A percentile compares a stretch with the other conserved stretches of the same genome.
These are phyloP conservation scores for Etheostoma nigrum DNA, from an alignment of 2,797 vertebrate species.

Conservation along the genomic window DNA sequence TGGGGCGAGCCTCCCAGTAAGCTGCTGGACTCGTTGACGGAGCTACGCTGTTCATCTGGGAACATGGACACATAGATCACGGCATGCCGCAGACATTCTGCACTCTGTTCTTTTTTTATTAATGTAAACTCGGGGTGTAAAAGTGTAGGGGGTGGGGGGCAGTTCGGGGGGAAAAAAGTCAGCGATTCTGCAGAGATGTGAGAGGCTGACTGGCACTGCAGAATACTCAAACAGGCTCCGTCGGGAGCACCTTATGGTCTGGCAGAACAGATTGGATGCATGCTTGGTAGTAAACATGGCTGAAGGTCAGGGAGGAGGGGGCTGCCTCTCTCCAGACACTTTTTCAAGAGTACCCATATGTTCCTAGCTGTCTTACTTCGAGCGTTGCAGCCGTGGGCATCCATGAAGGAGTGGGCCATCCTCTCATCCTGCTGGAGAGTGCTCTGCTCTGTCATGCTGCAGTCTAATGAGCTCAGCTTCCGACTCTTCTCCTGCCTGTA, in stretches of 20 bases:
- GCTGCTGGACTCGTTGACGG: slow-evolving; percentile 94
- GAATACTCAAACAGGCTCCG: slow-evolving; percentile 61
- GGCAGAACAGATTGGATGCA: slow-evolving; percentile 54
- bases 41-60: slow-evolving; percentile 91
- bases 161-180: slow-evolving; percentile 28
- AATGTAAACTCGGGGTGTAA: slow-evolving; percentile 34
- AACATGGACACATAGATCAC: slow-evolving; percentile 17
- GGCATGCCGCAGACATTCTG: slow-evolving; percentile 1
- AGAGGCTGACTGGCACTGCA: slow-evolving; percentile 36
- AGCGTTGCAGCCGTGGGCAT: slow-evolving; percentile 86
- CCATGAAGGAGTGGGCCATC: slow-evolving; percentile 92
- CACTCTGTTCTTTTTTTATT: slow-evolving; percentile 18
- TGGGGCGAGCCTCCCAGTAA: slow-evolving; percentile 91
- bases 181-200: slow-evolving; percentile 27
- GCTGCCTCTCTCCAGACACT: slow-evolving; percentile 45
- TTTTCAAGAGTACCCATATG: slow-evolving; percentile 59
- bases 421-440: slow-evolving; percentile 93
- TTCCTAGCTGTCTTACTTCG: slow-evolving; percentile 85
- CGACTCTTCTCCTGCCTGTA: slow-evolving; percentile 93
- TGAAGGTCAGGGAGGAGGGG: slow-evolving; percentile 58
- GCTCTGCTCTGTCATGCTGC: slow-evolving; percentile 94
- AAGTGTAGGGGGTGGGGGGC: slow-evolving; percentile 14
- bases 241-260: slow-evolving; percentile 49
- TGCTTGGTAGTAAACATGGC: slow-evolving; percentile 56
- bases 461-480: slow-evolving; percentile 91